Conservation (phyloP, 1,140 invertebrate genomes). For the Drepana arcuata region DNA sequence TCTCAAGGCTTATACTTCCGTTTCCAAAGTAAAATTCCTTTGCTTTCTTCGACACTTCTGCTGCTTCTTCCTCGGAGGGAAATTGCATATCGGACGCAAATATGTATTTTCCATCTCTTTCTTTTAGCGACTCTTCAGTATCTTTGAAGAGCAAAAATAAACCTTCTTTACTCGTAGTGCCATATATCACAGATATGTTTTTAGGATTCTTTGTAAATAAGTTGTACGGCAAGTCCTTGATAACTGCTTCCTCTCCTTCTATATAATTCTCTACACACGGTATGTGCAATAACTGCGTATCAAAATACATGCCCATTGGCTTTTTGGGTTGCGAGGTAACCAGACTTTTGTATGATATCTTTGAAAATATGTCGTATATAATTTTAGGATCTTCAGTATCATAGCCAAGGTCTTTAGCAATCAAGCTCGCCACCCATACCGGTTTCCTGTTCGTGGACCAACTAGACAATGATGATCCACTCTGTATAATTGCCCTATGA, state of each 20-base stretch:
- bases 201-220: conserved; percentile 32
- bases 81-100: conserved; percentile 54
- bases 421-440: conserved; percentile 37
- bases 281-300: conserved; percentile 41
- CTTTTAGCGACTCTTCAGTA: conserved; percentile 25
- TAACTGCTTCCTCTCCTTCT: conserved; percentile 31
- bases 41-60: conserved; percentile 20
- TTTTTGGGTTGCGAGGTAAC: conserved; percentile 27
- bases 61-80: conserved; percentile 26
- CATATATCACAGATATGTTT: conserved; percentile 43
- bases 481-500: conserved; percentile 73
- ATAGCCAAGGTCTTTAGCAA: conserved; percentile 39
- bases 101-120: conserved; percentile 38
- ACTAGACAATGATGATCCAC: conserved; percentile 77
- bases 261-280: conserved; percentile 50
- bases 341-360: conserved; percentile 31
- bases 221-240: conserved; percentile 49
- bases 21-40: conserved; percentile 47
- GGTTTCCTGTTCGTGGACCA: conserved; percentile 72
- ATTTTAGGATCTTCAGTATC: conserved; percentile 40
- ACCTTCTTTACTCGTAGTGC: conserved; percentile 47
- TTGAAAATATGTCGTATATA: conserved; percentile 43
- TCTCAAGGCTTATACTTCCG: conserved; percentile 29
- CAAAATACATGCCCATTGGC: conserved; percentile 40
- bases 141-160: conserved; percentile 36